These are phyloP conservation scores for Triplophysa rosa DNA, from an alignment of 2,113 vertebrate species.

Conservation along the genomic window DNA sequence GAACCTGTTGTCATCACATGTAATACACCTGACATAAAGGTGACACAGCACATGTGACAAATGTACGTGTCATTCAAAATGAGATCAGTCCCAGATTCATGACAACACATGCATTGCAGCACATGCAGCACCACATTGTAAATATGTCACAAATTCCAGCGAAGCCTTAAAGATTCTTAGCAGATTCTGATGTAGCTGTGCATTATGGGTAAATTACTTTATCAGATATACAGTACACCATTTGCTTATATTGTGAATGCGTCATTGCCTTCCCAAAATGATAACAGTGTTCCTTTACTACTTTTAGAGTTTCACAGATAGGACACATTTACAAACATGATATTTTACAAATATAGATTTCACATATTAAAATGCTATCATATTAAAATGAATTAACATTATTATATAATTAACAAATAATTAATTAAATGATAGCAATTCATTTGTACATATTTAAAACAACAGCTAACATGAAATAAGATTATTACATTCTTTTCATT, in stretches of 20 bases:
- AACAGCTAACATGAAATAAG: neutral
- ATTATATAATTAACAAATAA: too few relatives aligned
- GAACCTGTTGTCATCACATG: neutral
- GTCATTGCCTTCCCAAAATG: neutral
- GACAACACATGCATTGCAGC: neutral
- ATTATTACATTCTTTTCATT: neutral
- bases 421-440: neutral
- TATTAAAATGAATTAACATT: neutral
- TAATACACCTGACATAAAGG: neutral
- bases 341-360: neutral
- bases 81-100: neutral
- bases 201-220: neutral
- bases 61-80: neutral
- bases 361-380: neutral
- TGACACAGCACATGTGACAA: neutral
- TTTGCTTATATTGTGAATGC: neutral
- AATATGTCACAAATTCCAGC: slow-evolving; percentile 32
- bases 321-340: neutral
- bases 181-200: neutral
- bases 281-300: neutral
- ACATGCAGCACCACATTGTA: neutral
- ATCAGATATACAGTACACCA: neutral
- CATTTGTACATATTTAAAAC: slow-evolving; percentile 4
- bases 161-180: neutral
- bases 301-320: neutral